A percentile compares a stretch with the other conserved stretches of the same genome.
Conservation (phyloP, 1,140 invertebrate species). For the Psix sp. region DNA sequence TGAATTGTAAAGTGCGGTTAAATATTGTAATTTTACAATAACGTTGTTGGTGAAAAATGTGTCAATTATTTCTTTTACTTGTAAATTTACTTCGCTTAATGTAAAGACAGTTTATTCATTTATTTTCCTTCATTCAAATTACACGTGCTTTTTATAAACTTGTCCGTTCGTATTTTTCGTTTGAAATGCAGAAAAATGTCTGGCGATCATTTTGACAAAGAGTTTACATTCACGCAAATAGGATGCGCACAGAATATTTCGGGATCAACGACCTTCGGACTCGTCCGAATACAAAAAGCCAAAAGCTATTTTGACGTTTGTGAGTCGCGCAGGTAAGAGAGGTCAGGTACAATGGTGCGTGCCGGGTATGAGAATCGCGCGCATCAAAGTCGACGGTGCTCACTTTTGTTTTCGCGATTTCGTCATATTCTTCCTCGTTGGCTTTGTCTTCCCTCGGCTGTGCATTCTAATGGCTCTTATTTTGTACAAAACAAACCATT, state of each 20-base stretch:
- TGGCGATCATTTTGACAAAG: too few species aligned
- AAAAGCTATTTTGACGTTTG: conserved; percentile 39
- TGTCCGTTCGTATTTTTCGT: too few species aligned
- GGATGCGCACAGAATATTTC: conserved; percentile 20
- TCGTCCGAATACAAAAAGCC: conserved; percentile 34
- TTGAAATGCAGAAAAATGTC: too few species aligned
- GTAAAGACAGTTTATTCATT: too few species aligned
- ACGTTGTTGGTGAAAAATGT: too few species aligned
- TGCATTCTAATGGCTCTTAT: conserved; percentile 32
- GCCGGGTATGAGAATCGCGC: conserved; percentile 44
- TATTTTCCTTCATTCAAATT: too few species aligned
- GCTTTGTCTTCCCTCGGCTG: conserved; percentile 27
- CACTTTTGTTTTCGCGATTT: conserved; percentile 57
- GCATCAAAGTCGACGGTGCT: conserved; percentile 40
- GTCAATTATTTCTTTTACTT: too few species aligned
- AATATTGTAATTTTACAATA: too few species aligned
- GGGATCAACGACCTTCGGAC: conserved; percentile 45
- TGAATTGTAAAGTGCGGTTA: too few species aligned
- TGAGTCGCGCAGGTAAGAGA: conserved; percentile 42
- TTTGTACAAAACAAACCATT: conserved; percentile 41
- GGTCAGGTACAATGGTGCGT: conserved; percentile 53
- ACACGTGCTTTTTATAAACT: too few species aligned
- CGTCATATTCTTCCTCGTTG: conserved; percentile 34
- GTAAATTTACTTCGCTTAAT: too few species aligned
- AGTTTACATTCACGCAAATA: neutral